Percentiles rank a stretch among this genome's conserved stretches.
phyloP scores from a whole-genome alignment of 2,113 vertebrate species.

The Alethe castanea region DNA sequence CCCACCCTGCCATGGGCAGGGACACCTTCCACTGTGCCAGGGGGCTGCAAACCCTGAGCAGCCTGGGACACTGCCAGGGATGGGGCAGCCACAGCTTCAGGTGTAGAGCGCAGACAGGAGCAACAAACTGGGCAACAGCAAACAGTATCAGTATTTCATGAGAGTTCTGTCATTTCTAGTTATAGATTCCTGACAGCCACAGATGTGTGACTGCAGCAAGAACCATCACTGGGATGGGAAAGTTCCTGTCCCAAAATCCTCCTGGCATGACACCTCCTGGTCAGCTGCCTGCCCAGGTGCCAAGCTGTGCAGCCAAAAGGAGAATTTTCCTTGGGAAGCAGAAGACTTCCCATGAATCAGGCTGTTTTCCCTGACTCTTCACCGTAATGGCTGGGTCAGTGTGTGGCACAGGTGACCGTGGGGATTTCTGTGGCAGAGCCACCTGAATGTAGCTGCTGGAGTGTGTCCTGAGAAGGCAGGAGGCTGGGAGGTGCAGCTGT shows the following conservation, averaged over 20 bases:
- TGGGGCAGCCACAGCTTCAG: neutral
- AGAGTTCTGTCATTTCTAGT: neutral
- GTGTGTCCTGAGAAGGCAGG: neutral
- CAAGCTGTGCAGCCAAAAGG: neutral
- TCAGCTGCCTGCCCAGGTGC: neutral
- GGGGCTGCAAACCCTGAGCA: neutral
- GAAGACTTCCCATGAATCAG: neutral
- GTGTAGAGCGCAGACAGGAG: neutral
- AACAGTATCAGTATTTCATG: neutral
- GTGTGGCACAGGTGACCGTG: neutral
- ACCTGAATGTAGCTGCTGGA: fast-evolving
- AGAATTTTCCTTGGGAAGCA: neutral
- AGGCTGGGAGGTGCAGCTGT: neutral
- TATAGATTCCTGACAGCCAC: neutral
- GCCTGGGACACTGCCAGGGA: neutral
- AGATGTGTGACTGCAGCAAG: neutral
- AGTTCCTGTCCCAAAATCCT: neutral
- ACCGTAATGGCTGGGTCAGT: neutral
- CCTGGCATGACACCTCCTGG: neutral
- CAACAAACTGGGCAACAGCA: neutral
- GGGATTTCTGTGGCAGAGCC: neutral
- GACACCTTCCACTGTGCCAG: neutral
- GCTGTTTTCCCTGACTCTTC: neutral
- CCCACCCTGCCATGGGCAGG: neutral
- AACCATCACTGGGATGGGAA: neutral